These are phyloP conservation scores for Thecophora atra DNA, from an alignment of 2,888 invertebrate species.

Conservation along the genomic window DNA sequence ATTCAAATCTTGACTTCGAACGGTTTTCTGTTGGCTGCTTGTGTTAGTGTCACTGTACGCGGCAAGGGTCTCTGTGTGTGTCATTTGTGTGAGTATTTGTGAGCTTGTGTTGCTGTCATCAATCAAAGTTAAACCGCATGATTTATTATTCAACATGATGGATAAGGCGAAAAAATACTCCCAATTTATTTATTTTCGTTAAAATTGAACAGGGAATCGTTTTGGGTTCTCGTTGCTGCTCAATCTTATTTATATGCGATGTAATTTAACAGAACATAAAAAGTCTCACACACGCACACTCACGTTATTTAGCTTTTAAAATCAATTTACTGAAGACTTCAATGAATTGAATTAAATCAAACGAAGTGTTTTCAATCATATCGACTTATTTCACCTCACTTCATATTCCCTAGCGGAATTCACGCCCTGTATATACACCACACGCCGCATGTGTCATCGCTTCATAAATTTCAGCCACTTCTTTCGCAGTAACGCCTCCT, in stretches of 20 bases:
- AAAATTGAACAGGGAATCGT: background rate
- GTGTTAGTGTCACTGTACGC: background rate
- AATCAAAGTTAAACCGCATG: conserved; percentile 64
- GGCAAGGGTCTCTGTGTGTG: background rate
- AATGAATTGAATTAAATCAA: background rate
- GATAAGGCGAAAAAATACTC: conserved; percentile 50
- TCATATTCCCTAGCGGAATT: background rate
- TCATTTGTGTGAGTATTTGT: background rate
- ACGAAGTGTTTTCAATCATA: background rate
- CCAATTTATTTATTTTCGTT: conserved; percentile 39
- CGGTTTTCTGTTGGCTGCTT: background rate
- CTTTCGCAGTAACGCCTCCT: background rate
- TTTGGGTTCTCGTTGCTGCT: background rate
- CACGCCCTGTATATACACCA: background rate
- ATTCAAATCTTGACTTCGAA: background rate
- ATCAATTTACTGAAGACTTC: background rate
- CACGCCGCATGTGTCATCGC: background rate
- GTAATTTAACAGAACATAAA: conserved; percentile 30
- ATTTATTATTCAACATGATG: conserved; percentile 58
- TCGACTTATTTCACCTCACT: background rate
- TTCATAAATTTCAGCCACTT: background rate
- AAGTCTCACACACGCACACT: conserved; percentile 26
- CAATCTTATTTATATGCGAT: background rate
- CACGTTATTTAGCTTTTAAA: background rate
- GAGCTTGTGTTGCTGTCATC: conserved; percentile 50